Evolutionary conservation across 1,140 invertebrate genomes (phyloP).

Genomic region (Lordiphosa stackelbergi): DNA sequence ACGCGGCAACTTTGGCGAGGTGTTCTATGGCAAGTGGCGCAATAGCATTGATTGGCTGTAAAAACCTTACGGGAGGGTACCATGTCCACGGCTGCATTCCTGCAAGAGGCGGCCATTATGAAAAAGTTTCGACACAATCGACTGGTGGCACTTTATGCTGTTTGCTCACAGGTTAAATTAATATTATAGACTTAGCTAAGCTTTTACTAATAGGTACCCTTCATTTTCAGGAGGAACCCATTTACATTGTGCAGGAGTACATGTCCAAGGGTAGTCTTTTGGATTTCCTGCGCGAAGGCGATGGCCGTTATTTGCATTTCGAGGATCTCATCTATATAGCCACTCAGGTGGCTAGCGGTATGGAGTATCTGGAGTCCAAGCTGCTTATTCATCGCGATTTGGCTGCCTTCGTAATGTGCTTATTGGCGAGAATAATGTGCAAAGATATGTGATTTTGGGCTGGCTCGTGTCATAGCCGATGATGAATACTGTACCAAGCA

Average conservation of each 20-base stretch:
- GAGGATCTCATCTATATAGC: slow-evolving; percentile 96
- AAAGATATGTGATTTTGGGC: slow-evolving; percentile 97
- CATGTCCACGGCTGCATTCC: slow-evolving; percentile 97
- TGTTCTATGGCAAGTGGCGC: slow-evolving; percentile 97
- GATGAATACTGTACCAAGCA: slow-evolving; percentile 98
- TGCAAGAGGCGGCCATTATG: slow-evolving; percentile 98
- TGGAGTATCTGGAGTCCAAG: slow-evolving; percentile 95
- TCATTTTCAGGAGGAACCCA: slow-evolving; percentile 88
- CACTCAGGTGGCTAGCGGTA: slow-evolving; percentile 95
- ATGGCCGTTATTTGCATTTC: slow-evolving; percentile 90
- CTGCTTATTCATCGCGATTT: slow-evolving; percentile 92
- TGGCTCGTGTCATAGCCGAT: slow-evolving; percentile 97
- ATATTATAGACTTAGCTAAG: no score
- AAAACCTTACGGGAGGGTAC: slow-evolving; percentile 96
- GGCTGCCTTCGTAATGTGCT: slow-evolving; percentile 93
- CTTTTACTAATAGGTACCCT: not conserved
- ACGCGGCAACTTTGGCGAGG: slow-evolving; percentile 98
- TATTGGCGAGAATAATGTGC: slow-evolving; percentile 97
- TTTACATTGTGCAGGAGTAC: slow-evolving; percentile 98
- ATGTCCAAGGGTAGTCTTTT: slow-evolving; percentile 95
- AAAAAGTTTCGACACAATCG: slow-evolving; percentile 98
- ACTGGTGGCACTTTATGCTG: slow-evolving; percentile 94
- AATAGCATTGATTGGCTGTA: slow-evolving; percentile 96
- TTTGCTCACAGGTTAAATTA: slow-evolving; percentile 84
- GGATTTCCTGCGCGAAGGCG: slow-evolving; percentile 92